Evolutionary conservation across 2,797 vertebrate species (phyloP), one percentile per base, ranked within the genome.

Genomic region (Enoplosus armatus): DNA sequence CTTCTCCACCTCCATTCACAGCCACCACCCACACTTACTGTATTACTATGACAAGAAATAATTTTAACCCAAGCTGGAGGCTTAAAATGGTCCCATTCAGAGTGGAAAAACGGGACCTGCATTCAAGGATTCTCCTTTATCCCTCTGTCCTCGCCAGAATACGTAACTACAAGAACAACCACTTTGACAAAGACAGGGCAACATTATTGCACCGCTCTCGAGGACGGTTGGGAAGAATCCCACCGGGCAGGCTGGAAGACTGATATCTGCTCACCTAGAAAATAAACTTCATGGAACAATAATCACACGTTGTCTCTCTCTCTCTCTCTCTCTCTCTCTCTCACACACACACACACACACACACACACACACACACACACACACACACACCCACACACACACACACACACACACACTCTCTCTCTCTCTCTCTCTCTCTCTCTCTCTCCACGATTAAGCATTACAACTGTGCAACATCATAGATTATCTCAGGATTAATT

Each of bases 261-360:
- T 8, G 80, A 90, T 85, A 86, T 83, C 82, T 89, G 80, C 83
- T 90, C 89, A 86, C 85, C 75, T 83, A 84, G 86, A 89, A 90
- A 93, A 91, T 77, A 89, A 87, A 87, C 87, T 90, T 89, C 70
- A 92, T 77, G 84, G 82, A 91, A 89, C 84, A 88, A 81, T 88
- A 73, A 89, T 81, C 84, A 60, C 84, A 72, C 63, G 70, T 55
- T 72, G 67, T 65, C 54, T 60, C 59, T 35, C 14, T 15, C 16
- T 64, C 14, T 18, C 33, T 31, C 16, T 15, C 48, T 33, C 24
- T 58, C 27, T 39, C 54, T 7, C 59, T 14, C 29, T 15, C 47
- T 45, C 6, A n/a, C n/a, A n/a, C n/a, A n/a, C n/a, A n/a, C n/a
- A n/a, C n/a, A n/a, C n/a, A n/a, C n/a, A n/a, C n/a, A n/a, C n/a